A percentile compares a stretch with the other conserved stretches of the same genome.
These are phyloP conservation scores for Lamprotornis superbus DNA, from an alignment of 2,113 vertebrate species.

Conservation along the genomic window DNA sequence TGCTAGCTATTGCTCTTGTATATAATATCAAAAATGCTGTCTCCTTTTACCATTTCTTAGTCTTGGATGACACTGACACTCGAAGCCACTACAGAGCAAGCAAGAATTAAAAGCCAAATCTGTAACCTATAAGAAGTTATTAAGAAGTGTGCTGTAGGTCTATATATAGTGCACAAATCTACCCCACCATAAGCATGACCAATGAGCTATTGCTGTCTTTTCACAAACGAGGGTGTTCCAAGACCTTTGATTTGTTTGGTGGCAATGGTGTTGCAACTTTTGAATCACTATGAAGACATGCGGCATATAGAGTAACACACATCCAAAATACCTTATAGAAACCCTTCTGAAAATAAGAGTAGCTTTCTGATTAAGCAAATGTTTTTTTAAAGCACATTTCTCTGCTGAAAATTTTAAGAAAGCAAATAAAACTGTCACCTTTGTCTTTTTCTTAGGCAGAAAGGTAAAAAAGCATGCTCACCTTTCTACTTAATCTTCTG, in stretches of 20 bases:
- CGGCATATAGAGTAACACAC: background rate
- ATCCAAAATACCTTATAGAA: background rate
- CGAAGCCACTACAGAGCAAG: background rate
- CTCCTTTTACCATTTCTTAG: background rate
- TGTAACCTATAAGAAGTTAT: background rate
- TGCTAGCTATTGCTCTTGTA: background rate
- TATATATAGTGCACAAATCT: background rate
- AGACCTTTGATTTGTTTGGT: background rate
- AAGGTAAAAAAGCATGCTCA: background rate
- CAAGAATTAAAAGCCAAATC: background rate
- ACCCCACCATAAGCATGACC: background rate
- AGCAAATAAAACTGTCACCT: fast-evolving
- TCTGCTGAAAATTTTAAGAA: background rate
- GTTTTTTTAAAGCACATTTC: background rate
- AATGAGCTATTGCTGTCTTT: background rate
- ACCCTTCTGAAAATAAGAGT: background rate
- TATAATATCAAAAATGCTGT: background rate
- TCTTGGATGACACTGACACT: background rate
- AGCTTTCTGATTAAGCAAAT: background rate
- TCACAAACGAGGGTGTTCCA: background rate
- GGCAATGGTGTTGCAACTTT: background rate
- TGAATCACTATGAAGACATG: background rate
- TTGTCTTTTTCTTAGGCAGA: background rate
- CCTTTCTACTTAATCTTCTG: background rate
- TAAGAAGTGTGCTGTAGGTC: background rate